Evolutionary conservation across 2,888 invertebrate genomes (phyloP).

Genomic region (Tromatobia lineatoria): DNA sequence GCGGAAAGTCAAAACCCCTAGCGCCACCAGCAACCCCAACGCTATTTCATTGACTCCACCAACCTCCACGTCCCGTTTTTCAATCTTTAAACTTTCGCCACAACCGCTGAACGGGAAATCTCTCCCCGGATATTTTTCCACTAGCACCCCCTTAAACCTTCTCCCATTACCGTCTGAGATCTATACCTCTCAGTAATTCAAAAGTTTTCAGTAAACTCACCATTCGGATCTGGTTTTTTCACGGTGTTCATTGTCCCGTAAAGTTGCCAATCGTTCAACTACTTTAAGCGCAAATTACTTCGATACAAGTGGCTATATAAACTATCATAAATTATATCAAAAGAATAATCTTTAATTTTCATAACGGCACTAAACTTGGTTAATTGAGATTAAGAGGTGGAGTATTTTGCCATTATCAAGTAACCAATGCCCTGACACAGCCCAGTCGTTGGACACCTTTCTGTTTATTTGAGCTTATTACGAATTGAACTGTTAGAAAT

Average conservation of each 20-base stretch:
- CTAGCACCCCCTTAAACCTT: background rate
- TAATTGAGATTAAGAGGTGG: background rate
- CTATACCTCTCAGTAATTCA: background rate
- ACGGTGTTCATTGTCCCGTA: background rate
- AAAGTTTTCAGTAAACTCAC: background rate
- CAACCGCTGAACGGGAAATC: constrained; percentile 36
- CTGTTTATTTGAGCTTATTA: too few species aligned
- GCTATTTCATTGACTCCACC: constrained; percentile 43
- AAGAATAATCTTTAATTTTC: background rate
- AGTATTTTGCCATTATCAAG: too few species aligned
- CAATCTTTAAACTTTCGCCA: constrained; percentile 51
- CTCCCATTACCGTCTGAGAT: background rate
- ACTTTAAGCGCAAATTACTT: background rate
- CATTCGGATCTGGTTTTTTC: background rate
- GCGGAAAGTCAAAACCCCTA: constrained; percentile 40
- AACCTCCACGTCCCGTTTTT: constrained; percentile 30
- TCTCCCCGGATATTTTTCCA: constrained; percentile 20
- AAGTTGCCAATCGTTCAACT: constrained; percentile 1
- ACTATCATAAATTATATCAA: background rate
- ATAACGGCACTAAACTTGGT: background rate
- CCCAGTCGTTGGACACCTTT: too few species aligned
- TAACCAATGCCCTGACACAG: too few species aligned
- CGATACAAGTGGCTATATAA: background rate
- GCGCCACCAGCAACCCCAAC: constrained; percentile 26
- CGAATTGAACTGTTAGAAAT: too few species aligned